Conservation (phyloP, 2,113 vertebrate species). For the Paracanthobrama guichenoti region DNA sequence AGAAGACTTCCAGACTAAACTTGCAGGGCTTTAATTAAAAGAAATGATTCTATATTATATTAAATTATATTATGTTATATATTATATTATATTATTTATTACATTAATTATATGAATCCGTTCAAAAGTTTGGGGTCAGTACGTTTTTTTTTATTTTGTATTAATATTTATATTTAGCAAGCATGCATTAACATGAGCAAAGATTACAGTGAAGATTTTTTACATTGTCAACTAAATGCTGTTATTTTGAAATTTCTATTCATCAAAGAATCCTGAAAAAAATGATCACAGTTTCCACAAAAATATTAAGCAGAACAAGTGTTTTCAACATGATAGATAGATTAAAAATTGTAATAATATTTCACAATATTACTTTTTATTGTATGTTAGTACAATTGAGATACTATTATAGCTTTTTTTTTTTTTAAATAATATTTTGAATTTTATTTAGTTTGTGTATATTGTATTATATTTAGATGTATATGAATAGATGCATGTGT, state of each 20-base stretch:
- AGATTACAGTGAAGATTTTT: background rate
- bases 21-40: constrained; percentile 68
- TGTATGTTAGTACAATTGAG: too few species aligned
- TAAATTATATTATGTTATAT: background rate
- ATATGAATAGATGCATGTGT: background rate
- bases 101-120: background rate
- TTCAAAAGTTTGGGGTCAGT: background rate
- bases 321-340: background rate
- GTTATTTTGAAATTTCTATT: background rate
- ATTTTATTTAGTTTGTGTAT: background rate
- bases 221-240: too few species aligned
- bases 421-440: too few species aligned
- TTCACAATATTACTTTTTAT: too few species aligned
- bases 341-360: too few species aligned
- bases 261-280: too few species aligned
- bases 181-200: background rate
- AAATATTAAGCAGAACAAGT: background rate
- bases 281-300: background rate
- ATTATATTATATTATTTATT: background rate
- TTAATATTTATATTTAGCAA: background rate
- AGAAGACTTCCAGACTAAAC: constrained; percentile 54
- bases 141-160: background rate
- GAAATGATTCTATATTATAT: background rate
- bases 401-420: too few species aligned
- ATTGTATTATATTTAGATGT: background rate